Conservation (phyloP, 2,113 vertebrate genomes). For the Maccullochella peelii region DNA sequence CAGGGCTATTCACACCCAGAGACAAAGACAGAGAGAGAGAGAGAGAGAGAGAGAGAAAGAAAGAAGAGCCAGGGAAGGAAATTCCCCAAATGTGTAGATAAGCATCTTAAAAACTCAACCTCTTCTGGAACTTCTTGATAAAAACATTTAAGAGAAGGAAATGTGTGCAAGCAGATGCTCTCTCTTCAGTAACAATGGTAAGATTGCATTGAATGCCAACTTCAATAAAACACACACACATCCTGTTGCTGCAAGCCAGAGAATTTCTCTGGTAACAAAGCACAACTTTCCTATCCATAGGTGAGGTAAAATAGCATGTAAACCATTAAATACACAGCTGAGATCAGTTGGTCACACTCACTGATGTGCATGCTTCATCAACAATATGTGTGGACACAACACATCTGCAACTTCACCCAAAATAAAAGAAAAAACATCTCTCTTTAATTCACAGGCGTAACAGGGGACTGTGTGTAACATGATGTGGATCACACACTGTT, state of each 20-base stretch:
- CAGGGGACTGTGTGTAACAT: slow-evolving; percentile 34
- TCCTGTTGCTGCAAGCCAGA: slow-evolving; percentile 32
- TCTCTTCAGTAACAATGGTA: background rate
- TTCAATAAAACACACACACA: slow-evolving; percentile 33
- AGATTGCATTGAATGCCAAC: slow-evolving; percentile 39
- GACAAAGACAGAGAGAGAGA: slow-evolving; percentile 4
- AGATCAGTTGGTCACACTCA: slow-evolving; percentile 11
- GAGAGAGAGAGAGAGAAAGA: slow-evolving; percentile 5
- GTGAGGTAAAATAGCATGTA: slow-evolving; percentile 26
- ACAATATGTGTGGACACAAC: background rate
- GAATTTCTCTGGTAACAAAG: slow-evolving; percentile 27
- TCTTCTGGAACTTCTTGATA: background rate
- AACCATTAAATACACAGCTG: slow-evolving; percentile 31
- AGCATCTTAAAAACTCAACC: slow-evolving; percentile 5
- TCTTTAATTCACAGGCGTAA: slow-evolving; percentile 31
- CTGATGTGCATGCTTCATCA: slow-evolving; percentile 17
- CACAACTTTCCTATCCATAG: slow-evolving; percentile 22
- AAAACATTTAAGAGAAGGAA: background rate
- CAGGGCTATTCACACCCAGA: slow-evolving; percentile 40
- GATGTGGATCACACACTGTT: slow-evolving; percentile 64
- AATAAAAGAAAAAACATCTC: slow-evolving; percentile 39
- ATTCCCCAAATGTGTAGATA: slow-evolving; percentile 33
- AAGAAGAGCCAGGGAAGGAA: slow-evolving; percentile 14
- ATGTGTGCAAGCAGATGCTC: background rate
- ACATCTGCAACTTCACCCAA: slow-evolving; percentile 17